Percentiles rank a stretch among this genome's conserved stretches.
These are phyloP conservation scores for Clarias pachynema DNA, from an alignment of 2,797 vertebrate species.

Conservation along the genomic window DNA sequence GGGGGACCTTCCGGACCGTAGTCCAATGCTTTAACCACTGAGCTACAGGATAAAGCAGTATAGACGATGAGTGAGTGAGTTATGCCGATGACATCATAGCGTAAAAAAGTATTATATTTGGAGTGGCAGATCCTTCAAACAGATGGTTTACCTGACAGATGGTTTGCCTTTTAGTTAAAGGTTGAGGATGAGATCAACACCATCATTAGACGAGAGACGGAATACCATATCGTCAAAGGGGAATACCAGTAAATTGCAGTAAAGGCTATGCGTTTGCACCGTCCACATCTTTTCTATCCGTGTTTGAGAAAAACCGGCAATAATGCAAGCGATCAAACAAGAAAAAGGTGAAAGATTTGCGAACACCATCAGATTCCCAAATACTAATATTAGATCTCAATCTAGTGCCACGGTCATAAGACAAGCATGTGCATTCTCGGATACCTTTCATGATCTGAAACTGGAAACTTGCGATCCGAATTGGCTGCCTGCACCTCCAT, in stretches of 20 bases:
- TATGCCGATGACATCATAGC: not conserved
- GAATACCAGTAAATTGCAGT: not conserved
- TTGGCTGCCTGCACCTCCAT: not conserved
- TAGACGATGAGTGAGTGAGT: too few relatives aligned
- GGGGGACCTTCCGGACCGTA: too few relatives aligned
- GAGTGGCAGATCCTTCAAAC: not conserved
- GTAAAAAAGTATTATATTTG: too few relatives aligned
- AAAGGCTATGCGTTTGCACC: not conserved
- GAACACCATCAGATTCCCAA: not conserved
- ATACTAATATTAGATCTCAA: not conserved
- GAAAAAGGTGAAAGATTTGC: not conserved
- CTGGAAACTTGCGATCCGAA: not conserved
- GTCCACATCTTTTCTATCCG: not conserved
- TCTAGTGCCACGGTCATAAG: not conserved
- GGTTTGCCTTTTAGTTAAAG: slow-evolving; percentile 39
- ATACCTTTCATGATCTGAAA: not conserved
- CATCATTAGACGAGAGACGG: slow-evolving; percentile 1
- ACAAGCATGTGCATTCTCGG: not conserved
- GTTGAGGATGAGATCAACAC: slow-evolving; percentile 21
- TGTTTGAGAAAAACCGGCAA: not conserved
- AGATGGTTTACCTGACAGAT: slow-evolving; percentile 27
- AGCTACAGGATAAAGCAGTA: too few relatives aligned
- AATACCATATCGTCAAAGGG: not conserved
- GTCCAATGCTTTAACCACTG: too few relatives aligned
- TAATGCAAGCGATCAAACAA: not conserved